These are phyloP conservation scores for Plebejus melissa DNA, from an alignment of 2,888 invertebrate genomes.

Conservation along the genomic window DNA sequence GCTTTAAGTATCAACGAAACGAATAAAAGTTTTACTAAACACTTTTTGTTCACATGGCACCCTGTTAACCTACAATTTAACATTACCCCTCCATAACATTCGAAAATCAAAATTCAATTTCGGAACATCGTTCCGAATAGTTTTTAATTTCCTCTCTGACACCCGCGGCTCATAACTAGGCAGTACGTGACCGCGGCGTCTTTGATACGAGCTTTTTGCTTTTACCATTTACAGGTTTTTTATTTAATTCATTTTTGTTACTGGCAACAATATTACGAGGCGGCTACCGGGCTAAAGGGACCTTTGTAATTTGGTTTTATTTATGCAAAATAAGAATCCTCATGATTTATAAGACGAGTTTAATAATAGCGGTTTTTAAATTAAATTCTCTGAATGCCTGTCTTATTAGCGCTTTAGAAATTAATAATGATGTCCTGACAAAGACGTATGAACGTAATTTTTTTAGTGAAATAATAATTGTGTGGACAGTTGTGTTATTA, in stretches of 20 bases:
- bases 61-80: conserved; percentile 5
- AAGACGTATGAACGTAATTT: conserved; percentile 23
- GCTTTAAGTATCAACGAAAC: not conserved
- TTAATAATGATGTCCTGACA: conserved; percentile 28
- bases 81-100: not conserved
- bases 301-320: conserved; percentile 75
- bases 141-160: conserved; percentile 64
- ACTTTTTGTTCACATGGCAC: not conserved
- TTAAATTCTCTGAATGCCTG: conserved; percentile 30
- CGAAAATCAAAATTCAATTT: conserved; percentile 29
- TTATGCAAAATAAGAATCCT: conserved; percentile 74
- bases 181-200: conserved; percentile 74
- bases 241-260: conserved; percentile 69
- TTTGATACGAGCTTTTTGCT: conserved; percentile 70
- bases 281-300: conserved; percentile 74
- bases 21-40: not conserved
- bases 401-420: conserved; percentile 31
- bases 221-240: conserved; percentile 49
- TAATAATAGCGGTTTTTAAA: conserved; percentile 32
- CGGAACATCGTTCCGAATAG: conserved; percentile 49
- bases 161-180: conserved; percentile 73
- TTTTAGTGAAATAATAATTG: conserved; percentile 24
- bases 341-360: conserved; percentile 60
- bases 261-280: conserved; percentile 73
- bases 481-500: conserved; percentile 17